Evolutionary conservation across 1,140 invertebrate genomes (phyloP).

Genomic region (Zaprionus taronus): DNA sequence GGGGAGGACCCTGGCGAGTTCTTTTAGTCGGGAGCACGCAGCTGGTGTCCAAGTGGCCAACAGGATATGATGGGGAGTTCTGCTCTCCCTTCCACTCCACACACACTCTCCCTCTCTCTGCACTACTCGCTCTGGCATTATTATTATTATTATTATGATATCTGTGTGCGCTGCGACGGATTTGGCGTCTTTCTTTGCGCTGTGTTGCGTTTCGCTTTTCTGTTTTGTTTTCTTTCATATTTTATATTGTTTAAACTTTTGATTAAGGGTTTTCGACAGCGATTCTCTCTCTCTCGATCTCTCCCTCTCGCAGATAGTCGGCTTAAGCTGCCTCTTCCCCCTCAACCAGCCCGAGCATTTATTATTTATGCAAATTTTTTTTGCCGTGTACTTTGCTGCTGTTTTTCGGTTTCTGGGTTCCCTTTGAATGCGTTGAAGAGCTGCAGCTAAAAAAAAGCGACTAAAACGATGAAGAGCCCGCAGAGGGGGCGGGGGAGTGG

Average conservation of each 20-base stretch:
- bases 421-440: conserved; percentile 58
- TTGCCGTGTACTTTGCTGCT: conserved; percentile 26
- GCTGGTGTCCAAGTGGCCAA: conserved; percentile 38
- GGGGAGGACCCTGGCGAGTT: conserved; percentile 13
- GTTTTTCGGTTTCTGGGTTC: conserved; percentile 26
- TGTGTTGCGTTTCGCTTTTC: conserved; percentile 15
- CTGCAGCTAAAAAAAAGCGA: conserved; percentile 25
- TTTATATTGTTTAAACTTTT: conserved; percentile 80
- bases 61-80: not conserved
- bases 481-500: conserved; percentile 1
- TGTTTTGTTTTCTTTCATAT: conserved; percentile 55
- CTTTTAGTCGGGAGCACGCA: conserved; percentile 14
- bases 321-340: not conserved
- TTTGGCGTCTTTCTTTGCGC: conserved; percentile 31
- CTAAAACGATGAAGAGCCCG: not conserved
- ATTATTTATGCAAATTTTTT: conserved; percentile 74
- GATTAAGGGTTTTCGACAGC: conserved; percentile 69
- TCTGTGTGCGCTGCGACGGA: conserved; percentile 49
- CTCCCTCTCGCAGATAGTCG: not conserved
- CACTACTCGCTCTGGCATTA: conserved; percentile 46
- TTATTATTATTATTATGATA: conserved; percentile 67
- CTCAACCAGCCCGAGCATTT: conserved; percentile 46
- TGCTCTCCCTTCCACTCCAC: not conserved
- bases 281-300: not conserved
- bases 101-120: not conserved